Evolutionary conservation across 2,888 invertebrate species (phyloP), one percentile per base, ranked within the genome.

Genomic region (Junonia oenone): DNA sequence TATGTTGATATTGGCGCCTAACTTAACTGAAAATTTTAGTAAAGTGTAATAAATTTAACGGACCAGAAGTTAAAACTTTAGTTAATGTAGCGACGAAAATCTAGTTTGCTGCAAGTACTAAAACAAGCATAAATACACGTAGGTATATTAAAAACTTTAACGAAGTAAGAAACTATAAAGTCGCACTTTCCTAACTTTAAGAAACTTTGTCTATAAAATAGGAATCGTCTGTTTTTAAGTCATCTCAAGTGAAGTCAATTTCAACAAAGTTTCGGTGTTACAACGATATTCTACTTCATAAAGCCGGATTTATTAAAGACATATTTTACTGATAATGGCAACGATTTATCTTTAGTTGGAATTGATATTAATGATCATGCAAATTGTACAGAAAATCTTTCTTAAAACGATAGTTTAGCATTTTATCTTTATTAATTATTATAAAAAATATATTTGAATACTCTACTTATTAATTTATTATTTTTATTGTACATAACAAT

Each of bases 121-220:
- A 19, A 19, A 38, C 11, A 17, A n/a, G n/a, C 15, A n/a, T 19
- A 11, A 40, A 19, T 40, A 19, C 5, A n/a, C n/a, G 8, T 38
- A 15, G 2, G 17, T 40, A 40, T 19, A 40, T 40, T 19, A 40
- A 40, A 35, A 40, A 40, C n/a, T 17, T 19, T 40, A 40, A 40
- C 0, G 0, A 37, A 29, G 9, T 29, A 13, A 35, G n/a, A 17
- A 35, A 38, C 19, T 38, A 8, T 22, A 19, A 31, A 38, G 17
- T 46, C 46, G 14, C 37, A 19, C 17, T 19, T 29, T 38, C 38
- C 14, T 11, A 13, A 38, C 29, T 53, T 53, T 46, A 15, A 38
- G 14, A 46, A 53, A 53, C 38, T 47, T 53, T 45, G 43, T 45
- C 45, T 49, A 50, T 50, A 49, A 50, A 50, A 45, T 29, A 49